A percentile compares a stretch with the other conserved stretches of the same genome.
Evolutionary conservation across 1,140 invertebrate genomes (phyloP).

Genomic region (Coenobita brevimanus): DNA sequence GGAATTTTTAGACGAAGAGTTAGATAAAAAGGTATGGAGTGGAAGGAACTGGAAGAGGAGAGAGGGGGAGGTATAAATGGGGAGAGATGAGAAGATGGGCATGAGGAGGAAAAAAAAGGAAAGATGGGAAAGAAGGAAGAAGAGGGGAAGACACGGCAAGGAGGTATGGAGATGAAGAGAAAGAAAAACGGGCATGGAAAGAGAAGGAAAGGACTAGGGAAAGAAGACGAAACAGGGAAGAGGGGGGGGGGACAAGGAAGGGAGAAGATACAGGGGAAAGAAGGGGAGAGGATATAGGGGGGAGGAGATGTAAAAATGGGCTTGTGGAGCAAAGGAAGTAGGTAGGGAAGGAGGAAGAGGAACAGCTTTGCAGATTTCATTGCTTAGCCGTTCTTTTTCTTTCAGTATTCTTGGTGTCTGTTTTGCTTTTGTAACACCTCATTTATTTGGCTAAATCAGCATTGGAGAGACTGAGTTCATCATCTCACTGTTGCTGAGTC

Average conservation of each 20-base stretch:
- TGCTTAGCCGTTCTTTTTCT: too few relatives aligned
- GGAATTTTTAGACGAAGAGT: not conserved
- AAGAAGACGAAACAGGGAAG: not conserved
- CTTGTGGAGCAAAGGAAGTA: not conserved
- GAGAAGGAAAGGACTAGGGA: not conserved
- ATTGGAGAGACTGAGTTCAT: too few relatives aligned
- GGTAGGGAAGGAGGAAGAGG: not conserved
- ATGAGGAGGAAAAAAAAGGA: not conserved
- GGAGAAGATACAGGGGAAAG: too few relatives aligned
- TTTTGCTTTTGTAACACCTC: too few relatives aligned
- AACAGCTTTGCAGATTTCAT: too few relatives aligned
- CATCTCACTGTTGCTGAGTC: too few relatives aligned
- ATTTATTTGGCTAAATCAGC: too few relatives aligned
- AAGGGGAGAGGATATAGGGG: not conserved
- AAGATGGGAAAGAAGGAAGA: not conserved
- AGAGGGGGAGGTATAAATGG: not conserved
- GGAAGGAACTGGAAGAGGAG: not conserved
- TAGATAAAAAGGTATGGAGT: not conserved
- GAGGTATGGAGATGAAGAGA: not conserved
- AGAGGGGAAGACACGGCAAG: not conserved
- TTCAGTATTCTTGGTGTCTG: too few relatives aligned
- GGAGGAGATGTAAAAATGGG: not conserved
- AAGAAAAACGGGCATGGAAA: not conserved
- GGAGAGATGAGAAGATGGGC: not conserved
- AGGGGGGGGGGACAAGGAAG: not conserved